Base-by-base conservation (phyloP, 2,113 vertebrate species). In the Perognathus longimembris region DNA sequence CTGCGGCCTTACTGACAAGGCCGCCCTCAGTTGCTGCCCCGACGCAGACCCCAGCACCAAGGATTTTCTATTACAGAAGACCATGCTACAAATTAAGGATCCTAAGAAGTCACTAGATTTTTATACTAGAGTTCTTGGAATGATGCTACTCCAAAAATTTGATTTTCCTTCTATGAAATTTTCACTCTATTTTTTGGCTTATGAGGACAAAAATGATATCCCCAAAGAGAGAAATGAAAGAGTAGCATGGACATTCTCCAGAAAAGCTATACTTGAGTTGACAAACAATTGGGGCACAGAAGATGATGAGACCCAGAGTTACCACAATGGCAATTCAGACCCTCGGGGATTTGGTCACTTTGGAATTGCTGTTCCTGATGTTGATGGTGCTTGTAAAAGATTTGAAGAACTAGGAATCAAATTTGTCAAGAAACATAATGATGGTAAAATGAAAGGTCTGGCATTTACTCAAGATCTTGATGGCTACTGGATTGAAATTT, bases 261-360 rank as follows among this genome's bases (percentile, higher is more conserved):
- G 99, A 85, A 98, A 99, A 98, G 99, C 98, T 93, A 99, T 99
- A 8, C 98, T 99, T 28, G 99, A 99, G 93, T 97, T 99, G 88
- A 99, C 99, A 59, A 98, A 99, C 97, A 99, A 99, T 94, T 99
- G 99, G 99, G 99, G 99, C 81, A 99, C 99, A 1, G 99, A 99
- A 97, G 97, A 97, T 38, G 99, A 99, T 88, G 99, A 99, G 78
- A 98, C 89, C 75, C 98, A 98, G 95, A 97, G 98, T 73, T 99
- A 99, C 22, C 99, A 99, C 97, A 99, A 98, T 9, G 99, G 99
- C 87, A 99, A 99, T 97, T 98, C 99, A n/a, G 99, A 99, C 95
- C 99, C 99, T 30, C 98, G 99, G 80, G 99, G 99, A 91, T 99
- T 99, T 88, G 99, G 99, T 82, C 99, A 99, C 95, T 99, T 99